Conservation (phyloP, 2,888 invertebrate genomes). For the Isotomurus palustris region DNA sequence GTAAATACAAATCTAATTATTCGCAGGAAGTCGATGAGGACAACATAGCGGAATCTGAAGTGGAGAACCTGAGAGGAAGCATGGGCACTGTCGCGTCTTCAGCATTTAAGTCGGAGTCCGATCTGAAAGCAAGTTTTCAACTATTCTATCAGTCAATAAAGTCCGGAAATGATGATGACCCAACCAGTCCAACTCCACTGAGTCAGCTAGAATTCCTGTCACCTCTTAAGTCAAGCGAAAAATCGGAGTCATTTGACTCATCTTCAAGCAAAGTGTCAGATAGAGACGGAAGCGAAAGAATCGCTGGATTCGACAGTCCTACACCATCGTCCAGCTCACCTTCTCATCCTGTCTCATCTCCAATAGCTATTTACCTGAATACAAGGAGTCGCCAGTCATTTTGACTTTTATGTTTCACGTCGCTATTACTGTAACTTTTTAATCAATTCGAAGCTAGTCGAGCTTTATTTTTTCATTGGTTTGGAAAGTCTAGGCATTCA, state of each 20-base stretch:
- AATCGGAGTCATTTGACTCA: neutral
- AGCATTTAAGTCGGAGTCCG: constrained; percentile 51
- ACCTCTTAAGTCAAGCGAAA: neutral
- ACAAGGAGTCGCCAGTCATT: constrained; percentile 37
- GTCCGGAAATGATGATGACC: constrained; percentile 28
- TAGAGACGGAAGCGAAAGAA: neutral
- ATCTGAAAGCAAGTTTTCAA: constrained; percentile 57
- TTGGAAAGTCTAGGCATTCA: too few species aligned
- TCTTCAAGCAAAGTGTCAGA: too few species aligned
- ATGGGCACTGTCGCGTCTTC: constrained; percentile 47
- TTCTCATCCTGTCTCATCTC: constrained; percentile 7
- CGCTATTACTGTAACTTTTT: too few species aligned
- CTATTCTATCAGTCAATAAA: constrained; percentile 53
- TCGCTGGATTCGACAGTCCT: constrained; percentile 1
- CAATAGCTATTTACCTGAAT: constrained; percentile 28
- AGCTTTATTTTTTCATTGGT: too few species aligned
- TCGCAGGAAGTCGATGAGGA: constrained; percentile 67
- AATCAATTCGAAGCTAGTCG: neutral
- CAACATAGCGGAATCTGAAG: constrained; percentile 53
- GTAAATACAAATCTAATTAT: constrained; percentile 7
- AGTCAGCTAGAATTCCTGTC: neutral
- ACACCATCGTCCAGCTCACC: neutral
- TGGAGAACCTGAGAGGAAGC: constrained; percentile 49
- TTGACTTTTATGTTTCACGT: constrained; percentile 15
- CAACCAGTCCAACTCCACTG: neutral